Conservation (phyloP, 2,113 vertebrate genomes). For the Chaetodon auriga region DNA sequence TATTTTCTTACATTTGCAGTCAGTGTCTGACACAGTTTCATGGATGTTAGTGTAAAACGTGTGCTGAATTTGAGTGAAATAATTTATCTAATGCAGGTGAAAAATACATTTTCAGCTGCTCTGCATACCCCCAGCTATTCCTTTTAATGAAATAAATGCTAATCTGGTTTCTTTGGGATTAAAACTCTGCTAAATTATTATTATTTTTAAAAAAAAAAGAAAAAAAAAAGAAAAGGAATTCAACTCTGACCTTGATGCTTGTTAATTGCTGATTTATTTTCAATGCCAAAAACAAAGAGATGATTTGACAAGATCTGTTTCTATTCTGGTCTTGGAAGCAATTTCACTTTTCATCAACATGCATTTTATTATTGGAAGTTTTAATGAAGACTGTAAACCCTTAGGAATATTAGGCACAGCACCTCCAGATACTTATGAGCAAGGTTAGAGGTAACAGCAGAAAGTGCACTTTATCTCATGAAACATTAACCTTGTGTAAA, state of each 20-base stretch:
- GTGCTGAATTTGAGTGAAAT: not conserved
- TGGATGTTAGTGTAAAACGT: not conserved
- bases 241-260: not conserved
- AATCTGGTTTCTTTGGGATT: not conserved
- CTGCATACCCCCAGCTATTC: not conserved
- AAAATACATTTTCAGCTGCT: not conserved
- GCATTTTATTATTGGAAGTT: not conserved
- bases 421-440: too few species aligned
- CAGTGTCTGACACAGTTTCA: not conserved
- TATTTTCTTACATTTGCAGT: conserved; percentile 12
- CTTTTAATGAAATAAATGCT: not conserved
- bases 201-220: too few species aligned
- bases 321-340: not conserved
- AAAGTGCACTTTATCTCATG: too few species aligned
- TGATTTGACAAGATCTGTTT: not conserved
- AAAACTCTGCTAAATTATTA: not conserved
- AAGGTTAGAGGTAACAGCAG: too few species aligned
- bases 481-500: too few species aligned
- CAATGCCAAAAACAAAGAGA: not conserved
- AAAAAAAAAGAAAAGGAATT: not conserved
- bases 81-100: not conserved
- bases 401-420: not conserved
- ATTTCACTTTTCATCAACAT: not conserved
- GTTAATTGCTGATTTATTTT: not conserved
- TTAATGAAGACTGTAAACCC: not conserved